Percentiles rank a stretch among this genome's conserved stretches.
Conservation (phyloP, 2,113 vertebrate species). For the Myrmecobius fasciatus region DNA sequence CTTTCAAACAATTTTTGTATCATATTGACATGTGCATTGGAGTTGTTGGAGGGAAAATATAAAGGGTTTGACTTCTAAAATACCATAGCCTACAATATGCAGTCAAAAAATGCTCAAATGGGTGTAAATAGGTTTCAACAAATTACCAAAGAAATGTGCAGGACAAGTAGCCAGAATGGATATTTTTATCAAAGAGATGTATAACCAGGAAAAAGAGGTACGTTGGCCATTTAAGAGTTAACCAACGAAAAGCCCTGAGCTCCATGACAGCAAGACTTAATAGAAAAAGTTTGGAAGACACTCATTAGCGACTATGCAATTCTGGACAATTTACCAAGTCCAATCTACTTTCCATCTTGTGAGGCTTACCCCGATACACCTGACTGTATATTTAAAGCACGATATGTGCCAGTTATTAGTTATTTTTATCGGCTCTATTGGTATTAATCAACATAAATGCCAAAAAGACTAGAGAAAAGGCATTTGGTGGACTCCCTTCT, state of each 20-base stretch:
- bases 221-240: background rate
- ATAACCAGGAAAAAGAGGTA: background rate
- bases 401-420: background rate
- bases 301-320: background rate
- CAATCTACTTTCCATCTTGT: background rate
- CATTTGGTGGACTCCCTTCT: background rate
- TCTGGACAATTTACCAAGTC: background rate
- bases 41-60: background rate
- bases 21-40: background rate
- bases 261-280: background rate
- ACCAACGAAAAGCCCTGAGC: background rate
- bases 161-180: background rate
- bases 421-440: background rate
- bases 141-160: background rate
- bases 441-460: background rate
- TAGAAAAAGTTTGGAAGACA: background rate
- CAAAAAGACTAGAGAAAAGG: background rate
- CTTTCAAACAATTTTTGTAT: background rate
- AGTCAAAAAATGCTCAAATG: background rate
- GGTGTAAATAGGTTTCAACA: background rate
- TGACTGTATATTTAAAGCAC: background rate
- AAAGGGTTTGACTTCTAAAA: background rate
- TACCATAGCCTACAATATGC: background rate
- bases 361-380: background rate
- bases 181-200: background rate